Conservation (phyloP, 2,888 invertebrate species). For the Neelides folsomi region DNA sequence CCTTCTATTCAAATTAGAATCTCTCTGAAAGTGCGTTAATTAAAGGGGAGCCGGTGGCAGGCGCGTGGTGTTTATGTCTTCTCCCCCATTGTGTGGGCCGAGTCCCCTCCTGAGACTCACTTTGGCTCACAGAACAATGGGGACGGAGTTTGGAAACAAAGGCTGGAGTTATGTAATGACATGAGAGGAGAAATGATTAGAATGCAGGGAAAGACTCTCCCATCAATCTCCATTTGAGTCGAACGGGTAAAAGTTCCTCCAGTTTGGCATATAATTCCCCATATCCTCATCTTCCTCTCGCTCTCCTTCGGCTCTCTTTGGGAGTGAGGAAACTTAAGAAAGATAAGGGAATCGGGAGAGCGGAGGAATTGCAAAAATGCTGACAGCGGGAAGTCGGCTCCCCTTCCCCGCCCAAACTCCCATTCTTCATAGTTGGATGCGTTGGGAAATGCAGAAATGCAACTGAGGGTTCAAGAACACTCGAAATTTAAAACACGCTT, state of each 20-base stretch:
- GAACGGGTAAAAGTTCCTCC: conserved; percentile 4
- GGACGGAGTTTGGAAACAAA: neutral
- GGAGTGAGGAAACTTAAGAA: neutral
- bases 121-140: conserved; percentile 1
- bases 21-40: too few relatives aligned
- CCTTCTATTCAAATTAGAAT: too few relatives aligned
- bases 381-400: neutral
- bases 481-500: too few relatives aligned
- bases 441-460: too few relatives aligned
- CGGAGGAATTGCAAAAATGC: conserved; percentile 10
- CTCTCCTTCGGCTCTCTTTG: neutral
- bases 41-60: neutral
- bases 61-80: conserved; percentile 8
- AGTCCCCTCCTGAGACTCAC: neutral
- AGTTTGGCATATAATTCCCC: neutral
- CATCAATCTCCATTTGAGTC: conserved; percentile 31
- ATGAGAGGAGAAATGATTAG: conserved; percentile 25
- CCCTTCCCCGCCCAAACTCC: neutral
- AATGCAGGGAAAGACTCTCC: conserved; percentile 24
- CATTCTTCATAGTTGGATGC: neutral
- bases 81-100: too few relatives aligned
- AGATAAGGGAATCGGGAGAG: conserved; percentile 2
- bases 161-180: conserved; percentile 5
- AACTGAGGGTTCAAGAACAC: too few relatives aligned
- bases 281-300: neutral